Conservation (phyloP, 2,888 invertebrate species). For the Tetragonula carbonaria region DNA sequence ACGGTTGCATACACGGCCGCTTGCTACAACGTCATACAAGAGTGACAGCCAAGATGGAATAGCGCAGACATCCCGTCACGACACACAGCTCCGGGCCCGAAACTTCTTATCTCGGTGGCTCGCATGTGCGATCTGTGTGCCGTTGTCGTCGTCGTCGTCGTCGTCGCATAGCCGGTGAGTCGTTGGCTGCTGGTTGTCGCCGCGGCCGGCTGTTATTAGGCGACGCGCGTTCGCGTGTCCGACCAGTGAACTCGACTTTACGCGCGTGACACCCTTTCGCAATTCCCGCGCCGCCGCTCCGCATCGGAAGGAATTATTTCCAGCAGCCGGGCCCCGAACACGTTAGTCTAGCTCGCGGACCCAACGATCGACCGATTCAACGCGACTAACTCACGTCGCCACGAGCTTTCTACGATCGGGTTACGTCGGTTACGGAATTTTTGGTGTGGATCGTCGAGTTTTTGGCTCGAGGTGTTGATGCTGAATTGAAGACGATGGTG, state of each 20-base stretch:
- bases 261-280: conserved; percentile 55
- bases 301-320: conserved; percentile 57
- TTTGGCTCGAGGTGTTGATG: neutral
- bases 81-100: conserved; percentile 70
- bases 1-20: conserved; percentile 10
- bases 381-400: conserved; percentile 25
- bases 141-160: conserved; percentile 25
- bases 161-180: conserved; percentile 32
- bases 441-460: neutral
- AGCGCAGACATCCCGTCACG: conserved; percentile 77
- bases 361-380: conserved; percentile 32
- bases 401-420: conserved; percentile 27
- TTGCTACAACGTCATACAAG: conserved; percentile 60
- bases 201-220: conserved; percentile 75
- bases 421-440: conserved; percentile 21
- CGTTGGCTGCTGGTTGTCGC: conserved; percentile 24
- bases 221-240: conserved; percentile 76
- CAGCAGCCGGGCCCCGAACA: conserved; percentile 36
- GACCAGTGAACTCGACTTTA: conserved; percentile 71
- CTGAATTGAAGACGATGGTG: conserved; percentile 1
- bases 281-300: conserved; percentile 14
- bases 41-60: conserved; percentile 60
- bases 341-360: conserved; percentile 14
- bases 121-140: conserved; percentile 77
- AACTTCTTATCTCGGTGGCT: conserved; percentile 75